A percentile compares a stretch with the other conserved stretches of the same genome.
Conservation (phyloP, 2,113 vertebrate genomes). For the Coturnix japonica region DNA sequence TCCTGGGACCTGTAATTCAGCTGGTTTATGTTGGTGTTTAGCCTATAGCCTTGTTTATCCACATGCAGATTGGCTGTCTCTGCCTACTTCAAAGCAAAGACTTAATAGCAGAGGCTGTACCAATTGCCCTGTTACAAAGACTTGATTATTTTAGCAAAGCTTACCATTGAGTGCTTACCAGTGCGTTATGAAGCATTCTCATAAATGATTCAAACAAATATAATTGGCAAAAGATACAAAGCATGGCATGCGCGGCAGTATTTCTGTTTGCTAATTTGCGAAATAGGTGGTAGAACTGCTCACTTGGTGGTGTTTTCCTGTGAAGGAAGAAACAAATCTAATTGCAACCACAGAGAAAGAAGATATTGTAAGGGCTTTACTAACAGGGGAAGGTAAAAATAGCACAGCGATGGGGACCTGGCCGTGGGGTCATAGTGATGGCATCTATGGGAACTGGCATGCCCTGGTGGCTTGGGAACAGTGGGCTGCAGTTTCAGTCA, state of each 20-base stretch:
- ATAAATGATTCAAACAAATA: conserved; percentile 13
- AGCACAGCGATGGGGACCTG: not conserved
- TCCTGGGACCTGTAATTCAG: not conserved
- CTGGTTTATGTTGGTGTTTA: not conserved
- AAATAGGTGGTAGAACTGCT: not conserved
- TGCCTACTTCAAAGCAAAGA: not conserved
- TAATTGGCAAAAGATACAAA: conserved; percentile 45
- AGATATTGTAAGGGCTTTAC: not conserved
- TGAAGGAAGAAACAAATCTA: conserved; percentile 17
- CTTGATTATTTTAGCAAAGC: conserved; percentile 41
- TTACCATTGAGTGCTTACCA: conserved; percentile 8
- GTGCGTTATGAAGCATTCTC: not conserved
- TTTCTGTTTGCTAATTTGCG: conserved; percentile 29
- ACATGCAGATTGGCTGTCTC: not conserved
- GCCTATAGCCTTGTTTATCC: not conserved
- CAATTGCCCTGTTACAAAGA: not conserved
- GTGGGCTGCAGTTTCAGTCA: not conserved
- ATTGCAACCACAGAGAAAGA: not conserved
- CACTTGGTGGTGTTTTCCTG: not conserved
- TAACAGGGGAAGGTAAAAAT: not conserved
- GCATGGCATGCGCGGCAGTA: not conserved
- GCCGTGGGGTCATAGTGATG: accelerated
- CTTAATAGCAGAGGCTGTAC: not conserved
- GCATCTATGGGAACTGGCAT: accelerated
- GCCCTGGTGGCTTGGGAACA: not conserved